Evolutionary conservation across 1,140 invertebrate genomes (phyloP), one percentile per base, ranked within the genome.

Genomic region (Glomeris maerens): DNA sequence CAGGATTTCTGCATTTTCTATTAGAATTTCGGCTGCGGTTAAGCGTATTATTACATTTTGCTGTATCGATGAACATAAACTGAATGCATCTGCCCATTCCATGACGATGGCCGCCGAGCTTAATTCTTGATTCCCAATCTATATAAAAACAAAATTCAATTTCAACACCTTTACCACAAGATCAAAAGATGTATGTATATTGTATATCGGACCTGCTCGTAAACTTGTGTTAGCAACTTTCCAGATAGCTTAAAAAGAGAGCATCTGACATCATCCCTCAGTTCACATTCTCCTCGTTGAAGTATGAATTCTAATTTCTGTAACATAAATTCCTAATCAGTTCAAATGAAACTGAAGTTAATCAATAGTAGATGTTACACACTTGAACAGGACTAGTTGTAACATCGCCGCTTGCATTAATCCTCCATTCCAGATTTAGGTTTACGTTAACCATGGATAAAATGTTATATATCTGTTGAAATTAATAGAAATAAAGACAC

Each of bases 1-100:
- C 7, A 64, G 47, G 2, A 41, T 17, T 2, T 36, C 27, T 0
- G 54, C 52, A 51, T 61, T 57, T 3, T 57, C 3, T 14, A 29
- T 22, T 5, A 50, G 23, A 7, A 50, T 5, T 2, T 44, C 5
- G 22, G 49, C 29, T 3, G 40, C 39, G 3, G 40, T 45, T 2
- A n/a, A 47, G 10, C 49, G 4, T n/a, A 31, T 27, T 3, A 4
- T n/a, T 3, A 45, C 26, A 45, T 42, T 50, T 26, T 50, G 49
- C 25, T 50, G 40, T 45, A 27, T 17, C 5, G 49, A 50, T 23
- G 40, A 50, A 26, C 49, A 50, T 2, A 50, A 3, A 2, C 44
- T 21, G 25, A 50, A 50, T 4, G 49, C 49, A 36, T 50, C 49
- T 3, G 49, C 25, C 49, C 49, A 50, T 31, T 50, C 49, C 23